phyloP scores from a whole-genome alignment of 2,113 vertebrate genomes.

The Scatophagus argus region DNA sequence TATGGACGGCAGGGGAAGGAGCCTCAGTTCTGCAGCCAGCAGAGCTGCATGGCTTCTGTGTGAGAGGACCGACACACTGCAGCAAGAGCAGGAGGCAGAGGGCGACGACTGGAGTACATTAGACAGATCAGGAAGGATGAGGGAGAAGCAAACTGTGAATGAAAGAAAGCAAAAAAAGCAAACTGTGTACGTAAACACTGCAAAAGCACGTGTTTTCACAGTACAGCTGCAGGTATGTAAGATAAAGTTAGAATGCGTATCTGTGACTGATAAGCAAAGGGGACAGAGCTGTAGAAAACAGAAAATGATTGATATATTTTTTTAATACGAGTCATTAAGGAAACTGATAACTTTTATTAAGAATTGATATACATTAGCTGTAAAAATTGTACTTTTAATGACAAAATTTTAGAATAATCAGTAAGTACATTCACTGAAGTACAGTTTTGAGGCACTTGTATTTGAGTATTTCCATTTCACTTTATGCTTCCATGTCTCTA shows the following conservation, averaged over 20 bases:
- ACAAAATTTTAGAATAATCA: too few species aligned
- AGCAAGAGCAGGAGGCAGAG: slow-evolving; percentile 17
- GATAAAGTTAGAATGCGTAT: not conserved
- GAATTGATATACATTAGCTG: too few species aligned
- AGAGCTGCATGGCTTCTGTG: slow-evolving; percentile 51
- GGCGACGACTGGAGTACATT: slow-evolving; percentile 18
- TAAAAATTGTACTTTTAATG: too few species aligned
- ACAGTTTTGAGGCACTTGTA: too few species aligned
- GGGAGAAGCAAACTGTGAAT: not conserved
- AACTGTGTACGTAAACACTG: not conserved
- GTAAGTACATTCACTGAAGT: too few species aligned
- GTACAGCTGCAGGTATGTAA: not conserved
- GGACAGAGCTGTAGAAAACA: not conserved
- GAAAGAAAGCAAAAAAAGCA: not conserved
- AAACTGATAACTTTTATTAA: too few species aligned
- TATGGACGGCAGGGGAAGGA: slow-evolving; percentile 15
- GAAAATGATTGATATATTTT: too few species aligned
- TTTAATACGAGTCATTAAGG: too few species aligned
- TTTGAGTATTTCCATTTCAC: too few species aligned
- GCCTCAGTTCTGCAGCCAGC: slow-evolving; percentile 61
- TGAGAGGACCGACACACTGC: slow-evolving; percentile 30
- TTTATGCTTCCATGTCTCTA: too few species aligned
- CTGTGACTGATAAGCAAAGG: not conserved
- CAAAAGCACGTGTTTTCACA: not conserved
- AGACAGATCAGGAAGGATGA: not conserved